Conservation (phyloP, 53 echinoderm and acorn worm genomes). For the Echinarachnius parma region DNA sequence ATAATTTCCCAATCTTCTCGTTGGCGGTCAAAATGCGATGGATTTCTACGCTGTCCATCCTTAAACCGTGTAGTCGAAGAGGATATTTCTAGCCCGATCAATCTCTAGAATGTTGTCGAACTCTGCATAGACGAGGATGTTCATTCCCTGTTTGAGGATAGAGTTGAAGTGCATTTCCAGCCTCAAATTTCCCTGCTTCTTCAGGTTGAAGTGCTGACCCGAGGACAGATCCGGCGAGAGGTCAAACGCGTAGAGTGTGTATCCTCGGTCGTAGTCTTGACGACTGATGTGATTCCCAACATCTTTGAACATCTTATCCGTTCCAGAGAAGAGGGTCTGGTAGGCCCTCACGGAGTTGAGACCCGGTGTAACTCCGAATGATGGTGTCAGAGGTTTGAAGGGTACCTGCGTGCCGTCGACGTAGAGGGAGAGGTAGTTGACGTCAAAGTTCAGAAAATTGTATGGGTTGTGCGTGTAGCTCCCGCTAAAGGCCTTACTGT, state of each 20-base stretch:
- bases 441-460: slow-evolving; percentile 60
- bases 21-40: slow-evolving; percentile 17
- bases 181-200: slow-evolving; percentile 46
- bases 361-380: slow-evolving; percentile 13
- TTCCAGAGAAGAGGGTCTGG: slow-evolving; percentile 54
- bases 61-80: slow-evolving; percentile 59
- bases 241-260: slow-evolving; percentile 58
- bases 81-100: slow-evolving; percentile 50
- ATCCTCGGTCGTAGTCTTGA: slow-evolving; percentile 51
- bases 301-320: slow-evolving; percentile 57
- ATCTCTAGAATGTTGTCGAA: slow-evolving; percentile 61
- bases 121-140: slow-evolving; percentile 57
- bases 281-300: slow-evolving; percentile 52
- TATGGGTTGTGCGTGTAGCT: slow-evolving; percentile 56
- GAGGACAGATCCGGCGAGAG: slow-evolving; percentile 47
- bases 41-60: slow-evolving; percentile 36
- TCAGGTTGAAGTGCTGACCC: slow-evolving; percentile 36
- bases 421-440: slow-evolving; percentile 45
- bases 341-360: slow-evolving; percentile 40
- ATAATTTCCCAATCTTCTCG: not conserved
- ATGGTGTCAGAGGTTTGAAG: slow-evolving; percentile 52
- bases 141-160: slow-evolving; percentile 10
- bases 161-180: slow-evolving; percentile 46
- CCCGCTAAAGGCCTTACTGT: slow-evolving; percentile 58
- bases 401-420: slow-evolving; percentile 66